Base-by-base conservation (phyloP, 1,140 invertebrate species). In the Cataglyphis hispanica region DNA sequence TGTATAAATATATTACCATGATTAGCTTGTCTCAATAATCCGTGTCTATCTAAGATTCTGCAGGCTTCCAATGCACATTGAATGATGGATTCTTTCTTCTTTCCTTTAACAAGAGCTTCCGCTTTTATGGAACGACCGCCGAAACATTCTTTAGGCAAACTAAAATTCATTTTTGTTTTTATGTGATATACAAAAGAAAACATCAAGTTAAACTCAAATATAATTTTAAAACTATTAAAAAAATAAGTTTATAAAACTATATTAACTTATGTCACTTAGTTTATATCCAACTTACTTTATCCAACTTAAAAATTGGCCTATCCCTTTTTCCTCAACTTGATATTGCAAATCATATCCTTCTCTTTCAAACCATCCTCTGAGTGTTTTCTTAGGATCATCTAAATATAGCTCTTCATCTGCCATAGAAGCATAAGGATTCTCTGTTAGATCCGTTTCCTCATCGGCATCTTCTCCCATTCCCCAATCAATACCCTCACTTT, bases 31-130 rank as follows among this genome's bases (percentile, higher is more conserved):
- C 98, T 94, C 3, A 99, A 95, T 25, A 98, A 94, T 3, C 98
- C 98, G 85, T 97, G 96, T 75, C 97, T 96, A 93, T 99, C 99
- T 1, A 99, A 96, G 22, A 99, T 97, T 89, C 98, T 95, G 94
- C 99, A 99, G 0, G 99, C 99, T 95, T 99, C 98, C 34, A 99
- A 93, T 1, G 99, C 98, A 95, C 98, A 99, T 77, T 98, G 98
- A 10, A 98, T 94, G 0, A 99, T 98, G 6, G 98, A 98, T 93
- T 99, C 99, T 94, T 99, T 99, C 93, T 99, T 99, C 93, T 98
- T 99, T 0, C 98, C 98, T 86, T 97, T 97, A 50, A 99, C 97
- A 16, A 97, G 95, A 8, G 97, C 97, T 95, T 99, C 98, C 0
- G 98, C 98, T 72, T 97, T 95, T 0, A 99, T 95, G 0, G 97